Percentiles rank a stretch among this genome's conserved stretches.
Conservation (phyloP, 23 tunicate species). For the Phallusia fumigata region DNA sequence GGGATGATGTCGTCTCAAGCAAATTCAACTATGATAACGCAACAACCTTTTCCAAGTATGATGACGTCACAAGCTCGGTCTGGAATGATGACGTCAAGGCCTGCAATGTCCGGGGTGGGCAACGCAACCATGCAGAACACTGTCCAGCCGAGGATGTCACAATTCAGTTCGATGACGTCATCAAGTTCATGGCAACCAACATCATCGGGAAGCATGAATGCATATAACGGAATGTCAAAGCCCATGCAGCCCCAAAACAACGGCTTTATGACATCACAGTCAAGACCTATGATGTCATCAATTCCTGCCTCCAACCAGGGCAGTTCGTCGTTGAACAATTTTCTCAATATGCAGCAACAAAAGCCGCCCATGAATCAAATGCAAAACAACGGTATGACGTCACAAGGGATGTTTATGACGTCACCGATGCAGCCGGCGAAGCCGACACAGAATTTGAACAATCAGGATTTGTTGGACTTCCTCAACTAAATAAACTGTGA, state of each 20-base stretch:
- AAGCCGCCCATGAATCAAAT: conserved; percentile 36
- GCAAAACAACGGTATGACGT: conserved; percentile 12
- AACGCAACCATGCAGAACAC: background rate
- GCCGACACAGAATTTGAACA: conserved; percentile 22
- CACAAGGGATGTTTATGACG: background rate
- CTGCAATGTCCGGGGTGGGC: background rate
- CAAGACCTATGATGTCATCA: conserved; percentile 15
- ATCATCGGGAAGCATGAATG: background rate
- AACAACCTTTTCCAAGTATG: background rate
- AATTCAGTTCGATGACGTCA: conserved; percentile 4
- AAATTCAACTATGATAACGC: background rate
- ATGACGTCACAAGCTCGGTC: background rate
- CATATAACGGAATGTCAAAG: background rate
- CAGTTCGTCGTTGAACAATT: conserved; percentile 52
- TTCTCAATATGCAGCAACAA: conserved; percentile 36
- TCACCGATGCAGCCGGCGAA: background rate
- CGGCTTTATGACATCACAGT: conserved; percentile 21
- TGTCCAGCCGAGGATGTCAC: no score
- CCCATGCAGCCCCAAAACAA: conserved; percentile 17
- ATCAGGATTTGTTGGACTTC: conserved; percentile 73
- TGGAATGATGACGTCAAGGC: background rate
- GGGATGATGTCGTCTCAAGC: background rate
- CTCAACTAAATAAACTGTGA: background rate
- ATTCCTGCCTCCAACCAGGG: background rate
- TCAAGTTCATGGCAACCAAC: background rate